Evolutionary conservation across 2,113 vertebrate genomes (phyloP).

Genomic region (Ceuthmochares aereus): DNA sequence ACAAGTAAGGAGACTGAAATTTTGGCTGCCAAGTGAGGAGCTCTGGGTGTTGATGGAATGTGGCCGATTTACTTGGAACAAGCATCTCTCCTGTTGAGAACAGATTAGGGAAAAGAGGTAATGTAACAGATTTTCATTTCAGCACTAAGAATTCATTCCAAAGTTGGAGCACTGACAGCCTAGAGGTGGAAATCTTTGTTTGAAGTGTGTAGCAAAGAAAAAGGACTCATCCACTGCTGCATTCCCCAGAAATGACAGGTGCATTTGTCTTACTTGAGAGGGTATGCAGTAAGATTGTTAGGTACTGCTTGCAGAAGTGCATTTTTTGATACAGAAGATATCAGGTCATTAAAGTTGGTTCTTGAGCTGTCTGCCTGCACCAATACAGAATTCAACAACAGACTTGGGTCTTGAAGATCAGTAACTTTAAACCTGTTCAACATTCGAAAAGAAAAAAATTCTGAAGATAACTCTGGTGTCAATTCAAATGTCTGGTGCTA

Average conservation of each 20-base stretch:
- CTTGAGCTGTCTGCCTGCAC: neutral
- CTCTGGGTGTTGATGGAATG: neutral
- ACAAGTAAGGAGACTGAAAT: neutral
- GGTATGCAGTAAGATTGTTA: neutral
- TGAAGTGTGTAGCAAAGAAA: neutral
- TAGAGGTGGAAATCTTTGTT: neutral
- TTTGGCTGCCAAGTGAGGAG: neutral
- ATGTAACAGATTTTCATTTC: neutral
- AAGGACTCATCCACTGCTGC: neutral
- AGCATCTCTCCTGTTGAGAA: neutral
- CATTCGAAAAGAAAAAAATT: neutral
- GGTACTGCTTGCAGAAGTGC: neutral
- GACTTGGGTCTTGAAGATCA: neutral
- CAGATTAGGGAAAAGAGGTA: neutral
- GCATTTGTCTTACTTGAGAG: neutral
- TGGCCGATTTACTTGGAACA: fast-evolving
- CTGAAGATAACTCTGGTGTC: neutral
- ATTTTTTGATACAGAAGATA: neutral
- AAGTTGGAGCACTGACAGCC: neutral
- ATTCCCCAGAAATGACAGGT: neutral
- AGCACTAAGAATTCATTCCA: neutral
- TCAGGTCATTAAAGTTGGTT: neutral
- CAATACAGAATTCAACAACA: neutral
- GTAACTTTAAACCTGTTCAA: neutral
- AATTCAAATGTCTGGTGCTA: neutral